phyloP scores from a whole-genome alignment of 1,140 invertebrate genomes.

The Drosophila pandora region DNA sequence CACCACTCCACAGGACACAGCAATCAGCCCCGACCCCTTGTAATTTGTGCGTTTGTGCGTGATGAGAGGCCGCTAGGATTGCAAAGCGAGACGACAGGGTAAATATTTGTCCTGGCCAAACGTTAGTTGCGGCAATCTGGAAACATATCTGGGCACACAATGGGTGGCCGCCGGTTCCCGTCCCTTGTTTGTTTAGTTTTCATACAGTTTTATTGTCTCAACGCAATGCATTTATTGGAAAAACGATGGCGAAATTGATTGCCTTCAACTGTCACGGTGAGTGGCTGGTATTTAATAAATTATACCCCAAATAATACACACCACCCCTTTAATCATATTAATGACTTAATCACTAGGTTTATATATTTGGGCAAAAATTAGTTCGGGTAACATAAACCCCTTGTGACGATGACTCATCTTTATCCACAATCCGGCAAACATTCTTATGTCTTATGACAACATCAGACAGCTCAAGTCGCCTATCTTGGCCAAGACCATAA shows the following conservation, averaged over 20 bases:
- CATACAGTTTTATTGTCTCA: conserved; percentile 53
- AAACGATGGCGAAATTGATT: conserved; percentile 34
- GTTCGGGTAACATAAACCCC: neutral
- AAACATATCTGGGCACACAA: conserved; percentile 42
- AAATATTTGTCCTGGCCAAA: conserved; percentile 64
- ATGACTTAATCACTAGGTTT: conserved; percentile 13
- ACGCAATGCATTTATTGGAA: conserved; percentile 44
- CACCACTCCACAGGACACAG: neutral
- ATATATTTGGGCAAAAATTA: conserved; percentile 7
- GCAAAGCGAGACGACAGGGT: conserved; percentile 50
- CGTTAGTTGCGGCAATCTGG: conserved; percentile 52
- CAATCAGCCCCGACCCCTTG: neutral
- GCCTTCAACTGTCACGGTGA: conserved; percentile 14
- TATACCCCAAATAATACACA: neutral
- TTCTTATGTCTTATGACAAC: conserved; percentile 21
- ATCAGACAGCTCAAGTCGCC: conserved; percentile 16
- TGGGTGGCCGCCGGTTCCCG: neutral
- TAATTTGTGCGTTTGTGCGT: conserved; percentile 75
- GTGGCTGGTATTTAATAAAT: neutral
- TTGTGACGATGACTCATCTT: conserved; percentile 27
- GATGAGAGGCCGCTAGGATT: conserved; percentile 15
- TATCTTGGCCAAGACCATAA: conserved; percentile 39
- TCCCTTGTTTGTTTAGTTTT: conserved; percentile 34
- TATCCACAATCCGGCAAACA: neutral
- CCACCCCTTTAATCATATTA: conserved; percentile 1